Conservation (phyloP, 2,888 invertebrate genomes). For the Oxyteleia sp. region DNA sequence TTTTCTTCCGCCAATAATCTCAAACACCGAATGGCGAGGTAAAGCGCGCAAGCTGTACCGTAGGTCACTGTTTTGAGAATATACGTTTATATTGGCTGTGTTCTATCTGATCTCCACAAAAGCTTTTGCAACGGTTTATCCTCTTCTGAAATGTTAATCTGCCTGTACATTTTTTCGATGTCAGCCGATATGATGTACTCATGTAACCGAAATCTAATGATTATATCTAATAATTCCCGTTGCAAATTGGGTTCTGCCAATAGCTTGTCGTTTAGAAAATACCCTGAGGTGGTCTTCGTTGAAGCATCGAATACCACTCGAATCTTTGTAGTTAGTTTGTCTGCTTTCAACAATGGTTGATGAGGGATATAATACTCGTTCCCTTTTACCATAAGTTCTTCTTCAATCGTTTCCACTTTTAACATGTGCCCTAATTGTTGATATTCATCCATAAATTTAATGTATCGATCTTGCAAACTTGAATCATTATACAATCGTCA, state of each 20-base stretch:
- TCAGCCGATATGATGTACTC: conserved; percentile 22
- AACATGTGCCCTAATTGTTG: conserved; percentile 50
- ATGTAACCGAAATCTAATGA: conserved; percentile 1
- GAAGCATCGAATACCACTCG: not conserved
- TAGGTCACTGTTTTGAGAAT: conserved; percentile 20
- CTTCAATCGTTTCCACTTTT: not conserved
- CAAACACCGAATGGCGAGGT: conserved; percentile 11
- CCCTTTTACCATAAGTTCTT: not conserved
- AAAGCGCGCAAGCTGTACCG: conserved; percentile 12
- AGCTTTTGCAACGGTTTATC: conserved; percentile 5
- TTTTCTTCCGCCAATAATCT: conserved; percentile 5
- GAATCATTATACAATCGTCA: conserved; percentile 25
- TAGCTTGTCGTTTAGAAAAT: conserved; percentile 20
- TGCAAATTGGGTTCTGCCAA: conserved; percentile 11
- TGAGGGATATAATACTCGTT: conserved; percentile 27
- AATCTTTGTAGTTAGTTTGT: conserved; percentile 3
- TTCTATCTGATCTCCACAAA: conserved; percentile 6
- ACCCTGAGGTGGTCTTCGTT: conserved; percentile 1
- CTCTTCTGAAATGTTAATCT: not conserved
- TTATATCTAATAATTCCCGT: not conserved
- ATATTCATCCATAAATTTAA: conserved; percentile 61
- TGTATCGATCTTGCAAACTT: conserved; percentile 35
- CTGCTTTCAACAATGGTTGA: conserved; percentile 18
- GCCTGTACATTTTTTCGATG: conserved; percentile 6
- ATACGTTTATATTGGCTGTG: conserved; percentile 3